Conservation (phyloP, 1,140 invertebrate species). For the Himalopsyche phryganea region DNA sequence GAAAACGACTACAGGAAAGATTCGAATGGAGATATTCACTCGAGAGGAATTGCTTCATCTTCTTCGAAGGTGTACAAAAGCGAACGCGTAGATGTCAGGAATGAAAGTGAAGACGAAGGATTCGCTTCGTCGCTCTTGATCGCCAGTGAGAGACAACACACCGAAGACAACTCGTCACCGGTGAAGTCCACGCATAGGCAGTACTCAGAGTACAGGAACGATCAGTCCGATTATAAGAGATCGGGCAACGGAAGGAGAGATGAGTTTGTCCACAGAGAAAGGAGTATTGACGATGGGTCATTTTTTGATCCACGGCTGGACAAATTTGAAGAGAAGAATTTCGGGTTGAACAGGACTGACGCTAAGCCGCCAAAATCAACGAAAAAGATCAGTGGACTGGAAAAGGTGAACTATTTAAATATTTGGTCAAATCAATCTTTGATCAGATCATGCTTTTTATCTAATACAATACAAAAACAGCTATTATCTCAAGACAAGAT, state of each 20-base stretch:
- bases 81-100: constrained; percentile 29
- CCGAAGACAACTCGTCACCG: constrained; percentile 53
- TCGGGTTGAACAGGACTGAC: constrained; percentile 47
- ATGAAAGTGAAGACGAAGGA: constrained; percentile 62
- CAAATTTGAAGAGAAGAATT: constrained; percentile 49
- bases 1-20: constrained; percentile 74
- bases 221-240: constrained; percentile 14
- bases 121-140: constrained; percentile 61
- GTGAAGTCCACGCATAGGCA: constrained; percentile 11
- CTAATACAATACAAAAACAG: no score
- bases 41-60: constrained; percentile 36
- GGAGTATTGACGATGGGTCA: constrained; percentile 60
- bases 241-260: constrained; percentile 35
- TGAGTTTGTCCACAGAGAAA: constrained; percentile 59
- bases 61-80: constrained; percentile 3
- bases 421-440: background rate
- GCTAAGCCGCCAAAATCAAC: constrained; percentile 57
- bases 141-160: constrained; percentile 62
- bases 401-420: constrained; percentile 54
- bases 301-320: constrained; percentile 58
- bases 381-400: constrained; percentile 62
- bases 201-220: constrained; percentile 28
- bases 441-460: no score
- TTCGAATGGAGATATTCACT: constrained; percentile 58
- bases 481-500: no score